These are phyloP conservation scores for Mesocricetus auratus DNA, from an alignment of 2,113 vertebrate genomes.

Conservation along the genomic window DNA sequence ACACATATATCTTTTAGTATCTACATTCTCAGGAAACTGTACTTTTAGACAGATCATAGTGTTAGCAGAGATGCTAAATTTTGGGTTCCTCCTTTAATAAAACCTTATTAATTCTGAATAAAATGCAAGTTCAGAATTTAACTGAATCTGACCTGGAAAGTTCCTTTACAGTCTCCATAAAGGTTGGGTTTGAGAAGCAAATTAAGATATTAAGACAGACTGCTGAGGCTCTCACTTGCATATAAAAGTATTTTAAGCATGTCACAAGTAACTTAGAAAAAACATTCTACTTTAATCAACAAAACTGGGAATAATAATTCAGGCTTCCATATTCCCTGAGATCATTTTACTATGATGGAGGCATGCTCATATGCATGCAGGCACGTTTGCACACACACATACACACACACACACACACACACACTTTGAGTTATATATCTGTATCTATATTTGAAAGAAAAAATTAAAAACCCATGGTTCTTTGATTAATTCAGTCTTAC, in stretches of 20 bases:
- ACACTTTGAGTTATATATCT: not conserved
- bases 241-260: constrained; percentile 58
- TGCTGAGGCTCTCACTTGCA: not conserved
- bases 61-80: constrained; percentile 21
- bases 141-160: not conserved
- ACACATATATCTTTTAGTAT: not conserved
- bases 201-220: constrained; percentile 41
- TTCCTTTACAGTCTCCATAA: not conserved
- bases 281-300: constrained; percentile 55
- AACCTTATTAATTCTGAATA: constrained; percentile 51
- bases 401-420: not conserved
- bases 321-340: not conserved
- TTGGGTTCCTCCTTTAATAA: constrained; percentile 37
- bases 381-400: not conserved
- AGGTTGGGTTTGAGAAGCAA: not conserved
- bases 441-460: constrained; percentile 8
- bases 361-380: not conserved
- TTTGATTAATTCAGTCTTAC: constrained; percentile 27
- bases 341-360: constrained; percentile 1
- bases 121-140: constrained; percentile 35
- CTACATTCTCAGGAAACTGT: not conserved
- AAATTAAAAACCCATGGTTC: not conserved
- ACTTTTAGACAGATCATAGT: constrained; percentile 9
- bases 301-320: not conserved
- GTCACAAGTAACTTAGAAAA: constrained; percentile 3